Conservation (phyloP, 1,140 invertebrate genomes). For the Goniozus legneri region DNA sequence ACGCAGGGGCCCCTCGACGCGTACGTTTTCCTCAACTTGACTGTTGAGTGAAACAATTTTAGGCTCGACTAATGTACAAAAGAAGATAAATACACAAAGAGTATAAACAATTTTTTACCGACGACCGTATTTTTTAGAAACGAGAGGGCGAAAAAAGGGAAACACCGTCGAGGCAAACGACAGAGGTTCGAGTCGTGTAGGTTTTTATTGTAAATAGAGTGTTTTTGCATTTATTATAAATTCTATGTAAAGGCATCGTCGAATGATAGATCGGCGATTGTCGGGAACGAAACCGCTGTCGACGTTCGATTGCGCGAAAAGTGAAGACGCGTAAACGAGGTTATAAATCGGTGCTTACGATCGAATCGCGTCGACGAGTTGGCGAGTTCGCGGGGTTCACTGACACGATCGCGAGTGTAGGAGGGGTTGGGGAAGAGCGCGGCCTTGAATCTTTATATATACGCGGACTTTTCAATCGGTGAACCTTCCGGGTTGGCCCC, state of each 20-base stretch:
- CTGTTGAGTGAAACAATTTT: too few species aligned
- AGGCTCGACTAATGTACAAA: slow-evolving; percentile 14
- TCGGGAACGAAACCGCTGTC: slow-evolving; percentile 1
- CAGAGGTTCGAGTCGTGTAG: background rate
- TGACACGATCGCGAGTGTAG: too few species aligned
- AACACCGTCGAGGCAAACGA: background rate
- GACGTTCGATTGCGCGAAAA: background rate
- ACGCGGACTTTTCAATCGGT: too few species aligned
- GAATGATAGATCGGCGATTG: too few species aligned
- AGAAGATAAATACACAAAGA: background rate
- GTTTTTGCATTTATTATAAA: slow-evolving; percentile 42
- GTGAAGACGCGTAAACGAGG: background rate
- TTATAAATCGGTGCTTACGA: background rate
- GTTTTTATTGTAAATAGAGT: slow-evolving; percentile 26
- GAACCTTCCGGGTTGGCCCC: too few species aligned
- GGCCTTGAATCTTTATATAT: too few species aligned
- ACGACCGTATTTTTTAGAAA: background rate
- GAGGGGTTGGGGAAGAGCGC: too few species aligned
- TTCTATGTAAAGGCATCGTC: slow-evolving; percentile 33
- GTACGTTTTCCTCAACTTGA: too few species aligned
- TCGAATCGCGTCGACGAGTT: background rate
- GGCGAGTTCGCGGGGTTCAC: background rate
- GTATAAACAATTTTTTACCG: background rate
- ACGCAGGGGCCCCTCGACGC: too few species aligned
- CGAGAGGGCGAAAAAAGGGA: background rate